Base-by-base conservation (phyloP, 2,888 invertebrate species). In the Rambutsinella grinnellia region DNA sequence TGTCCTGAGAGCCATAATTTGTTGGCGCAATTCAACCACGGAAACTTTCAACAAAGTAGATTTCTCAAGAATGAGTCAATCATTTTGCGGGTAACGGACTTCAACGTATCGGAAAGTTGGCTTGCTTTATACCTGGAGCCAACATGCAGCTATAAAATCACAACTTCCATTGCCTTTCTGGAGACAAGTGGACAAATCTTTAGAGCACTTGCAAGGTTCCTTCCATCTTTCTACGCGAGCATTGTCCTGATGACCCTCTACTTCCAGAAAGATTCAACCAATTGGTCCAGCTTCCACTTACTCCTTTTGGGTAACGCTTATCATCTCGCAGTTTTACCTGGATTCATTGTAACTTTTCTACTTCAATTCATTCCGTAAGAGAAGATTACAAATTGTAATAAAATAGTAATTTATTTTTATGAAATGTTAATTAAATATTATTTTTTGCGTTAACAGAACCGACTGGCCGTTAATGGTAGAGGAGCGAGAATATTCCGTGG, bases 81-180 rank as follows among this genome's bases (percentile, higher is more conserved):
- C 10, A 8, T 74, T 46, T 63, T 81, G 23, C 78, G 83, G n/a
- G 76, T 75, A 49, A 19, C 72, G 1, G 78, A 78, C 36, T 76
- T 78, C 78, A 79, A 61, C 27, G 63, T 63, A 13, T 51, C 19
- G 0, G 21, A 88, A 0, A 89, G 90, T 0, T 87, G 87, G 82
- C 85, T 94, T 2, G 89, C 89, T 61, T 84, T 94, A 19, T 88
- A 90, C 62, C 87, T 93, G 81, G 93, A 93, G 85, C 92, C 93
- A 3, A 87, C 89, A 49, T 94, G 94, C 85, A 89, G 89, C n/a
- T 94, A 91, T 85, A 88, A 87, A 65, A 88, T 93, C 49, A 91
- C 90, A 91, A 92, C 87, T 85, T 84, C 84, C 26, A 23, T 65
- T 19, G 58, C 49, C 27, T 46, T 28, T 13, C 47, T 83, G 19